phyloP scores from a whole-genome alignment of 2,888 invertebrate species.

The Laspeyria flexula region DNA sequence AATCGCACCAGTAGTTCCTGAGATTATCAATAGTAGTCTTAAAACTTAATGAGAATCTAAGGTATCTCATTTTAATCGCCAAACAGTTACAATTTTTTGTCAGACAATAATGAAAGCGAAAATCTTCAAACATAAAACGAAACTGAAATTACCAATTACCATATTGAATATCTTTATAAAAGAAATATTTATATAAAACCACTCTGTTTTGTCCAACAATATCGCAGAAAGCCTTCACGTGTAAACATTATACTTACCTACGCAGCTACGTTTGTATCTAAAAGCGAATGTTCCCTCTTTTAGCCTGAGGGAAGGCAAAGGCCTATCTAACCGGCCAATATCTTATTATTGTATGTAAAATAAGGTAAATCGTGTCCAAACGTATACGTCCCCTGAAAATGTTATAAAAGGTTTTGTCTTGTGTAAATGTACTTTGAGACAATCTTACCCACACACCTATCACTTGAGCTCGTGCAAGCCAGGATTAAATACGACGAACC shows the following conservation, averaged over 20 bases:
- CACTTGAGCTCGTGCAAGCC: too few relatives aligned
- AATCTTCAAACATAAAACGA: not conserved
- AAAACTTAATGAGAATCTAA: too few relatives aligned
- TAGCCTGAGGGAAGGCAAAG: conserved; percentile 41
- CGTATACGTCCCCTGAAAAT: conserved; percentile 18
- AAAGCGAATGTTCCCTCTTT: conserved; percentile 21
- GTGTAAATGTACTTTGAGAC: not conserved
- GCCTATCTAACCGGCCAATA: conserved; percentile 32
- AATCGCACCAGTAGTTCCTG: too few relatives aligned
- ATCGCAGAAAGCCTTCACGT: not conserved
- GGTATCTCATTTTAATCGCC: too few relatives aligned
- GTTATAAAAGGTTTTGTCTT: not conserved
- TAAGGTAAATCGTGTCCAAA: conserved; percentile 51
- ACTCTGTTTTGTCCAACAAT: conserved; percentile 11
- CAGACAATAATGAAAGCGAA: too few relatives aligned
- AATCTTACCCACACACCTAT: too few relatives aligned
- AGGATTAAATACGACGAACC: too few relatives aligned
- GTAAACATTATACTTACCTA: not conserved
- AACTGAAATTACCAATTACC: too few relatives aligned
- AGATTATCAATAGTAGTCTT: too few relatives aligned
- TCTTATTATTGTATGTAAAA: conserved; percentile 54
- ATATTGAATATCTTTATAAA: too few relatives aligned
- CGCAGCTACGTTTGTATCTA: conserved; percentile 18
- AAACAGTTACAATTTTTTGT: too few relatives aligned
- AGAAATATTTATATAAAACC: not conserved